Evolutionary conservation across 2,888 invertebrate genomes (phyloP).

Genomic region (Zygogramma bicolorata): DNA sequence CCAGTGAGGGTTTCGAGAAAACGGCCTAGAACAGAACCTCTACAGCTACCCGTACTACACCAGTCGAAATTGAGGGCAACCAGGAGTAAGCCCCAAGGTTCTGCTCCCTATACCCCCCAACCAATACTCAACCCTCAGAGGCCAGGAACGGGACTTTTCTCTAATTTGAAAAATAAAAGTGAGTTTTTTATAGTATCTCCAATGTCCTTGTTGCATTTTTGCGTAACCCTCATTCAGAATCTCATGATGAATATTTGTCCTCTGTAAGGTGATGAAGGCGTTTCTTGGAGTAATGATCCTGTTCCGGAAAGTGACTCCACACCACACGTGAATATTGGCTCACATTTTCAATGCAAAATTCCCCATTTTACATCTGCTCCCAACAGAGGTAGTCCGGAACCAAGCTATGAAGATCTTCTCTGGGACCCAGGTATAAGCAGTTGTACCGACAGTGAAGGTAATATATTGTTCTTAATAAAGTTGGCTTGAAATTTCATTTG

Average conservation of each 20-base stretch:
- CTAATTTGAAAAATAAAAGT: slow-evolving; percentile 58
- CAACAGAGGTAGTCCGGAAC: slow-evolving; percentile 70
- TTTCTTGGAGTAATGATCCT: slow-evolving; percentile 62
- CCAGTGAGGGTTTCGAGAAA: slow-evolving; percentile 76
- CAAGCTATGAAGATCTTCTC: slow-evolving; percentile 77
- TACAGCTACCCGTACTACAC: slow-evolving; percentile 68
- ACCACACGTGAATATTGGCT: slow-evolving; percentile 89
- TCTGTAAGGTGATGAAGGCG: slow-evolving; percentile 61
- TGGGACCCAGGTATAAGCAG: slow-evolving; percentile 89
- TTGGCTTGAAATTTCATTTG: too few relatives aligned
- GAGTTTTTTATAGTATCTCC: slow-evolving; percentile 2
- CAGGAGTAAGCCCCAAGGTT: slow-evolving; percentile 66
- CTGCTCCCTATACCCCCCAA: slow-evolving; percentile 88
- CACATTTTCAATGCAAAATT: slow-evolving; percentile 87
- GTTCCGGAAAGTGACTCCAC: slow-evolving; percentile 70
- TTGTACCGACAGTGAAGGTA: slow-evolving; percentile 82
- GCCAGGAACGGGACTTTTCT: slow-evolving; percentile 86
- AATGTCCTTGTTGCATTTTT: not conserved
- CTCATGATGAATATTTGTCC: slow-evolving; percentile 31
- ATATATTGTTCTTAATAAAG: slow-evolving; percentile 32
- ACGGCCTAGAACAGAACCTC: slow-evolving; percentile 73
- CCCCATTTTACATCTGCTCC: slow-evolving; percentile 69
- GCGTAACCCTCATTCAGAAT: not conserved
- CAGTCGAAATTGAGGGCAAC: slow-evolving; percentile 70
- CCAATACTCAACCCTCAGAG: slow-evolving; percentile 95